These are phyloP conservation scores for Chrysopa pallens DNA, from an alignment of 1,140 invertebrate genomes.

Conservation along the genomic window DNA sequence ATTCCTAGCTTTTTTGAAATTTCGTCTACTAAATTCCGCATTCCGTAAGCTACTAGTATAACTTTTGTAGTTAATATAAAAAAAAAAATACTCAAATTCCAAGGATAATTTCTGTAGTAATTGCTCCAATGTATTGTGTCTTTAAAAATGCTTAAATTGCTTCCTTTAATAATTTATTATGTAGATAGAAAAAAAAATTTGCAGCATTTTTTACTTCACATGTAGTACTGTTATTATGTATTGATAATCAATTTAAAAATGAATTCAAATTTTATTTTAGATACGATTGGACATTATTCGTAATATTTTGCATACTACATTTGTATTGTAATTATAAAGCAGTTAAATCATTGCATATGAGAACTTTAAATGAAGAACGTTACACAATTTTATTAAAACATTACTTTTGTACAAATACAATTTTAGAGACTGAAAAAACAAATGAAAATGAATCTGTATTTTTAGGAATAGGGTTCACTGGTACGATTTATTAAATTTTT, in stretches of 20 bases:
- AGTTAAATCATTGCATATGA: conserved; percentile 51
- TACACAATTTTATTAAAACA: conserved; percentile 44
- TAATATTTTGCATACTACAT: conserved; percentile 62
- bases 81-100: too few species aligned
- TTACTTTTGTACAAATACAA: conserved; percentile 30
- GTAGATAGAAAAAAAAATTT: too few species aligned
- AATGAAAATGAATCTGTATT: conserved; percentile 41
- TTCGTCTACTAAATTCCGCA: too few species aligned
- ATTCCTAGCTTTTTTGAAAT: too few species aligned
- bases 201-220: too few species aligned
- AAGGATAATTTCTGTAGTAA: too few species aligned
- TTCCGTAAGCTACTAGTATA: too few species aligned
- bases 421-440: conserved; percentile 27
- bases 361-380: conserved; percentile 61
- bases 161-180: too few species aligned
- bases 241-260: background rate
- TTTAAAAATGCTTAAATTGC: too few species aligned
- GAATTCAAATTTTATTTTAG: conserved; percentile 27
- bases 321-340: conserved; percentile 74
- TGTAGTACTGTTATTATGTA: too few species aligned
- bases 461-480: conserved; percentile 24
- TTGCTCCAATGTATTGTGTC: too few species aligned
- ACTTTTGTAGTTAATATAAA: too few species aligned
- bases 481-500: conserved; percentile 19
- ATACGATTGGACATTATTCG: conserved; percentile 46